Evolutionary conservation across 2,888 invertebrate species (phyloP), one percentile per base, ranked within the genome.

Genomic region (Perithous albicinctus): DNA sequence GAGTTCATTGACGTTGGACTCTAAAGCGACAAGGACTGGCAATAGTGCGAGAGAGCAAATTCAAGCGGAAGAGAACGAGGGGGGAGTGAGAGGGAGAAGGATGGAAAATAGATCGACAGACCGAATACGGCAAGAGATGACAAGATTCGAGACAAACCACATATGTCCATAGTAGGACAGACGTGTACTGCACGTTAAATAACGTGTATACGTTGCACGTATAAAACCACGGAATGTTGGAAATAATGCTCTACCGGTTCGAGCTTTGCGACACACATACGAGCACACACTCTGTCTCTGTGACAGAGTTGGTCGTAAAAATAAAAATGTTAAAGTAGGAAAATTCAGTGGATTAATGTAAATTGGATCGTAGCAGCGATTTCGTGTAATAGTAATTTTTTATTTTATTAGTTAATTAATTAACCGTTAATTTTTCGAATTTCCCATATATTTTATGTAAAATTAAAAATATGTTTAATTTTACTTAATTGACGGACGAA

Each of bases 151-250:
- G 18, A 75, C 23, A 63, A 43, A 75, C 41, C 41, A 20, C 48
- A 48, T 48, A 48, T 48, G 32, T 48, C 48, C 20, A 29, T 20
- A n/a, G 48, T 59, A 12, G 59, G 46, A 35, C 72, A 23, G 43
- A 67, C 67, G 67, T 51, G 67, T 20, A 18, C 48, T 43, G 67
- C 48, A 51, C 20, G 67, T 76, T 76, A 61, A 80, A 76, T 80
- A 80, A 76, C 72, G 38, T n/a, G n/a, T 35, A 46, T 10, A 18
- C 20, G 51, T 29, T 61, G 72, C 59, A 29, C 76, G 72, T 73
- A 80, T n/a, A n/a, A n/a, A n/a, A 77, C 61, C 64, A 51, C 48
- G 76, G 67, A 80, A 80, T 77, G 67, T 61, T 66, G 32, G 67
- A 67, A 67, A 80, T 66, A 41, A 78, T 72, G 70, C 46, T 69